These are phyloP conservation scores for Strigamia transsilvanica DNA, from an alignment of 2,888 invertebrate species.

Conservation along the genomic window DNA sequence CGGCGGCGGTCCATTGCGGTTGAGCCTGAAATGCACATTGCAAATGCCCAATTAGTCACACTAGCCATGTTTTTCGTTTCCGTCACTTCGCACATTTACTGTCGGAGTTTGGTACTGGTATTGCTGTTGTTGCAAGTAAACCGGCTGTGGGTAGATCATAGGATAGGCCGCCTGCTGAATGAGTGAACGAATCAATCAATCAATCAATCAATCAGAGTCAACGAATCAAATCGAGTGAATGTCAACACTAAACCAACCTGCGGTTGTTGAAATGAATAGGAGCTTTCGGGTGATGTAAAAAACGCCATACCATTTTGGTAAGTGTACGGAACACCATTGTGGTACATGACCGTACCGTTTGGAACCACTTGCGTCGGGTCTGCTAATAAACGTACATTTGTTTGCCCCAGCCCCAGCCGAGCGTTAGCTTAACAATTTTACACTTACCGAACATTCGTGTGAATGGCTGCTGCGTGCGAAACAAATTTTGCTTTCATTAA, in stretches of 20 bases:
- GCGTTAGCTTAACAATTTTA: too few relatives aligned
- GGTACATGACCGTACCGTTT: conserved; percentile 67
- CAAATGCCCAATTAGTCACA: neutral
- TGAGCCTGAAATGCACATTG: conserved; percentile 56
- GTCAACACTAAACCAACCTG: too few relatives aligned
- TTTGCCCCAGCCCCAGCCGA: too few relatives aligned
- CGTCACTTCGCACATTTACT: neutral
- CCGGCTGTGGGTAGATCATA: conserved; percentile 58
- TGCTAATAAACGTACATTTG: conserved; percentile 21
- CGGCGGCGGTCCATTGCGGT: conserved; percentile 53
- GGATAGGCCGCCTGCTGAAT: conserved; percentile 57
- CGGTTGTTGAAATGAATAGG: conserved; percentile 57
- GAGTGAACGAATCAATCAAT: conserved; percentile 18
- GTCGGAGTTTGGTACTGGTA: conserved; percentile 57
- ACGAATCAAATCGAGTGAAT: too few relatives aligned
- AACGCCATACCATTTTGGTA: conserved; percentile 66
- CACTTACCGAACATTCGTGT: conserved; percentile 53
- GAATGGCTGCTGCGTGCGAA: conserved; percentile 52
- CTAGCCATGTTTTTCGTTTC: neutral
- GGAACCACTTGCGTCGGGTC: conserved; percentile 59
- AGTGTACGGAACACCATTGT: conserved; percentile 67
- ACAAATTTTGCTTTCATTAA: neutral
- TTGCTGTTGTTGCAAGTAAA: conserved; percentile 58
- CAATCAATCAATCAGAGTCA: too few relatives aligned
- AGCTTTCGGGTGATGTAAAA: conserved; percentile 63